Conservation (phyloP, 2,797 vertebrate species). For the Erpetoichthys calabaricus region DNA sequence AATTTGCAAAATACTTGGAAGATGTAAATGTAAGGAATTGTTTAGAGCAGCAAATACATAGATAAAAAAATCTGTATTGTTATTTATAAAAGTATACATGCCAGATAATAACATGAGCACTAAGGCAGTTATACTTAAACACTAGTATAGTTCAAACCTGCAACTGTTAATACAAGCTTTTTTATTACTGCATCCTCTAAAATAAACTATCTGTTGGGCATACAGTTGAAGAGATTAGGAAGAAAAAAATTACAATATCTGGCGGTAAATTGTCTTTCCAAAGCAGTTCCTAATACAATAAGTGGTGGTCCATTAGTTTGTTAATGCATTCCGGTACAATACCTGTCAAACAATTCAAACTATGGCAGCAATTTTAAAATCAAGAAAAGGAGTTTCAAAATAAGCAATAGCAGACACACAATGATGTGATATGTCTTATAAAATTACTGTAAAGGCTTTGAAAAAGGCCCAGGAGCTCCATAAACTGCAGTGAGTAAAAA, state of each 20-base stretch:
- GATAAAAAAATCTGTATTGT: conserved; percentile 24
- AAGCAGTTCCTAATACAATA: conserved; percentile 26
- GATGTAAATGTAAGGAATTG: conserved; percentile 11
- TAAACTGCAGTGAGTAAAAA: too few relatives aligned
- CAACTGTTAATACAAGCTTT: not conserved
- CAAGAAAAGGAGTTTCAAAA: not conserved
- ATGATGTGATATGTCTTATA: too few relatives aligned
- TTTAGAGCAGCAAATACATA: not conserved
- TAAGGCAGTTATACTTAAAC: conserved; percentile 13
- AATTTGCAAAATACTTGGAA: conserved; percentile 45
- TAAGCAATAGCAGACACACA: not conserved
- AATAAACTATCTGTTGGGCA: not conserved
- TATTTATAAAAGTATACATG: conserved; percentile 30
- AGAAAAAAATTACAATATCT: too few relatives aligned
- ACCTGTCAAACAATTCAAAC: conserved; percentile 17
- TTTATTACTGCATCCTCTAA: not conserved
- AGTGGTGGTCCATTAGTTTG: conserved; percentile 53
- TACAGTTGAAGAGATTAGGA: conserved; percentile 5
- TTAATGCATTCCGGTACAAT: conserved; percentile 61
- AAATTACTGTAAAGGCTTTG: too few relatives aligned
- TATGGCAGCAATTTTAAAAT: conserved; percentile 34
- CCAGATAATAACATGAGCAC: conserved; percentile 25
- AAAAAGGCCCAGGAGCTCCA: too few relatives aligned
- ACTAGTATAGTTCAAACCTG: conserved; percentile 1
- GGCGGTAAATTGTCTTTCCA: too few relatives aligned